Conservation (phyloP, 2,113 vertebrate species). For the Rynchops niger region DNA sequence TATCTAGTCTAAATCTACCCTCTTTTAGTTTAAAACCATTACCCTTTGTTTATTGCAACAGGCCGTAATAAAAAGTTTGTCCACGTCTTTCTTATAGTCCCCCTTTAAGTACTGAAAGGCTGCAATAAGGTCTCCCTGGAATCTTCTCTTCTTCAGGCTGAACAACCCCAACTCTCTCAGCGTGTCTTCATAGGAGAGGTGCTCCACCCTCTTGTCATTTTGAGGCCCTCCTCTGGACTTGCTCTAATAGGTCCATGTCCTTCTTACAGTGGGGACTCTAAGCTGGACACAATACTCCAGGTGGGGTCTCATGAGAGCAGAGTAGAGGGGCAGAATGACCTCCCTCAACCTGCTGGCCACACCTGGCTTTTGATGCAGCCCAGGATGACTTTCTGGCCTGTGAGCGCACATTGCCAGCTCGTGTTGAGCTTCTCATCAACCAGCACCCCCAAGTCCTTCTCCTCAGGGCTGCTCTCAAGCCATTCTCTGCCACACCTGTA, state of each 20-base stretch:
- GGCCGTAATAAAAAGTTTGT: not conserved
- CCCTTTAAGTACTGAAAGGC: not conserved
- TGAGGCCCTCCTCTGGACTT: not conserved
- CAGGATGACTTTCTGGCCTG: not conserved
- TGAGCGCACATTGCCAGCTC: not conserved
- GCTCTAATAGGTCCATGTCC: not conserved
- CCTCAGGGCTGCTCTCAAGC: too few relatives aligned
- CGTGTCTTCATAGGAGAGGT: not conserved
- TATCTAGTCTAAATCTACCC: not conserved
- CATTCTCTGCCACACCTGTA: too few relatives aligned
- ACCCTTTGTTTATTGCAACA: not conserved
- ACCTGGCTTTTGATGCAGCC: not conserved
- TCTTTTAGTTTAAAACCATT: not conserved
- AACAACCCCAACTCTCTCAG: not conserved
- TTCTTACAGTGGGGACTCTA: not conserved
- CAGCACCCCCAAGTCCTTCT: not conserved
- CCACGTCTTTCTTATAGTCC: not conserved
- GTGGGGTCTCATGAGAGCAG: not conserved
- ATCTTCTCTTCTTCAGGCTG: not conserved
- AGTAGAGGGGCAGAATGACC: not conserved
- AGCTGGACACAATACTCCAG: not conserved
- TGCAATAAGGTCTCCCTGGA: not conserved
- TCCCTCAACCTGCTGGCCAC: not conserved
- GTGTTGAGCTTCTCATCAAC: not conserved
- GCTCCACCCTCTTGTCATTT: not conserved